Evolutionary conservation across 2,113 vertebrate genomes (phyloP).

Genomic region (Neomonachus schauinslandi): DNA sequence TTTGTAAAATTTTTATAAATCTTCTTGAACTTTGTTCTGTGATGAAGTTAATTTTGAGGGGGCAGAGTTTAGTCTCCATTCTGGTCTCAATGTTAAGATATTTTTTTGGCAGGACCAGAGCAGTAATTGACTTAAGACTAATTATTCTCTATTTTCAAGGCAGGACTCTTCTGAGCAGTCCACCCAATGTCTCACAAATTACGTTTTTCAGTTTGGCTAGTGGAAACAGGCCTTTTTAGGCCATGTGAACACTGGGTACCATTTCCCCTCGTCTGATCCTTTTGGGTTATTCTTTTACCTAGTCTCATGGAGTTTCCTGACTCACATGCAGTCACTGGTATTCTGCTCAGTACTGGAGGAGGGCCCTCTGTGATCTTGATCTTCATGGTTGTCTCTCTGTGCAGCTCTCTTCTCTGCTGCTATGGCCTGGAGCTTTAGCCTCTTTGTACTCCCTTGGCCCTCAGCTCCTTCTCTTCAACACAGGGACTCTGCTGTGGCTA

Average conservation of each 20-base stretch:
- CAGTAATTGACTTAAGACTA: background rate
- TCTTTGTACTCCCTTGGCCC: background rate
- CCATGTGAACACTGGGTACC: background rate
- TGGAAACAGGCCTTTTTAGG: background rate
- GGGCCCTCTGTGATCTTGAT: background rate
- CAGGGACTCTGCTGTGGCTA: background rate
- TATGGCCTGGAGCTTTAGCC: background rate
- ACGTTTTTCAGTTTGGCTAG: background rate
- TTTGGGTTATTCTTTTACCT: background rate
- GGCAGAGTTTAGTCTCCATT: background rate
- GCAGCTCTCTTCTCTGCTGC: background rate
- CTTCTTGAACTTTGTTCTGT: background rate
- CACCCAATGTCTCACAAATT: background rate
- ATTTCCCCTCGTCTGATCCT: background rate
- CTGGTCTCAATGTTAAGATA: background rate
- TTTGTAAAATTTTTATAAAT: background rate
- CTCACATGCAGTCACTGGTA: background rate
- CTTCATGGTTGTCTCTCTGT: background rate
- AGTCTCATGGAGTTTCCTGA: background rate
- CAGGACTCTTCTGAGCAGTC: background rate
- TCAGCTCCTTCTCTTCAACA: background rate
- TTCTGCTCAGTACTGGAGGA: background rate
- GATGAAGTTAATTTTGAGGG: background rate
- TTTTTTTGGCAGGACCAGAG: background rate
- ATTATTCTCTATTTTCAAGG: background rate